Conservation (phyloP, 2,888 invertebrate species). For the Limnephilus auricula region DNA sequence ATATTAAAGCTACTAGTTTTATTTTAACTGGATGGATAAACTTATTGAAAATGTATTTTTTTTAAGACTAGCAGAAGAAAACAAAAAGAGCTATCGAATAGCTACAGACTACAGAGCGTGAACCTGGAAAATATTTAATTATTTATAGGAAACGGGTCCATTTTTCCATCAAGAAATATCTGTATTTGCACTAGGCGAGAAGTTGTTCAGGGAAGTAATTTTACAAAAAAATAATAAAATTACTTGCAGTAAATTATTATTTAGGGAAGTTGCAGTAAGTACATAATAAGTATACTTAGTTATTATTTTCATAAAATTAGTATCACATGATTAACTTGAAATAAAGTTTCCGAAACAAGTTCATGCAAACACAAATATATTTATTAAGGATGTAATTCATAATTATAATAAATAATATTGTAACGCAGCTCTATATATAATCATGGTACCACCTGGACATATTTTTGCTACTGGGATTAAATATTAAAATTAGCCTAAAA, state of each 20-base stretch:
- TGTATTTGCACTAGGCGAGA: not conserved
- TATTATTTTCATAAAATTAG: conserved; percentile 1
- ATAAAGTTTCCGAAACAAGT: not conserved
- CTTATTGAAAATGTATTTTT: not conserved
- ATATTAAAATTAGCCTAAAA: not conserved
- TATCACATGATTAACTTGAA: not conserved
- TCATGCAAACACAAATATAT: not conserved
- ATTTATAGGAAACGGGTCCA: not conserved
- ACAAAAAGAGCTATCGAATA: not conserved
- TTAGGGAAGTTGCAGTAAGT: not conserved
- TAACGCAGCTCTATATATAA: not conserved
- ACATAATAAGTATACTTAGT: not conserved
- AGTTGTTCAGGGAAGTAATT: not conserved
- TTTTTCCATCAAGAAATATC: not conserved
- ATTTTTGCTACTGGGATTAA: not conserved
- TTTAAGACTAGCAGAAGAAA: not conserved
- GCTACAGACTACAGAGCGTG: not conserved
- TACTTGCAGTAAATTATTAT: not conserved
- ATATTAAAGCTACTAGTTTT: not conserved
- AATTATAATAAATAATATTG: not conserved
- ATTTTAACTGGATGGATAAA: not conserved
- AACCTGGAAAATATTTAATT: not conserved
- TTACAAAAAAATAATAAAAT: not conserved
- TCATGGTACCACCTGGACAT: not conserved
- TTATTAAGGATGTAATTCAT: not conserved